Evolutionary conservation across 2,888 invertebrate species (phyloP), one percentile per base, ranked within the genome.

Genomic region (Polietes domitor): DNA sequence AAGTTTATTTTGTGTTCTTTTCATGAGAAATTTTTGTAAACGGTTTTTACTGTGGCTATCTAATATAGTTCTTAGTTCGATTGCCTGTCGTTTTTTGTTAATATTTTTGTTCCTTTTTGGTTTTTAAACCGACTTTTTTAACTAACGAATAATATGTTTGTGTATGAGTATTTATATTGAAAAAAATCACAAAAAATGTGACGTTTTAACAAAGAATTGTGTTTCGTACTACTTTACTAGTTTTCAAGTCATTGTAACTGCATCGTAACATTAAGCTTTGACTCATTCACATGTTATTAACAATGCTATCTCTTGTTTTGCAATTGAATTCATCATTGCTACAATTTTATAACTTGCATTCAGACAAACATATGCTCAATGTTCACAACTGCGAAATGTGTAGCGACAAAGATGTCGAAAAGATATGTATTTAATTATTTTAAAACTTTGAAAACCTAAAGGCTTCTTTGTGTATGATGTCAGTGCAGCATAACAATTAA

Each of bases 71-170:
- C 26, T 47, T 43, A 65, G 32, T 82, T 32, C 3, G 73, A 79
- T 78, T 78, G 73, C 76, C 72, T 84, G 75, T 72, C 37, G 17
- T 63, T 70, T 75, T 68, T 73, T n/a, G 61, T 73, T 28, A 63
- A 63, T 21, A 17, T 32, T 80, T 71, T 61, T 65, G n/a, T 74
- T 76, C 58, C 24, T 24, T 26, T 15, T 58, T 26, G 24, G 12
- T 10, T 3, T 6, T 15, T 1, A 58, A 58, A 58, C 7, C 58
- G 58, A n/a, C 58, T 10, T 53, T 17, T n/a, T 7, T 24, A 58
- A 58, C 24, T 58, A 58, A 58, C 58, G 21, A 19, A 24, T 58
- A 55, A 55, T 15, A 17, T 58, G 26, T 58, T 58, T 58, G 55
- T 58, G 24, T 26, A 21, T 53, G 10, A 21, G 4, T 58, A 58